Conservation (phyloP, 2,797 vertebrate species). For the Schizopygopsis malacanthus region DNA sequence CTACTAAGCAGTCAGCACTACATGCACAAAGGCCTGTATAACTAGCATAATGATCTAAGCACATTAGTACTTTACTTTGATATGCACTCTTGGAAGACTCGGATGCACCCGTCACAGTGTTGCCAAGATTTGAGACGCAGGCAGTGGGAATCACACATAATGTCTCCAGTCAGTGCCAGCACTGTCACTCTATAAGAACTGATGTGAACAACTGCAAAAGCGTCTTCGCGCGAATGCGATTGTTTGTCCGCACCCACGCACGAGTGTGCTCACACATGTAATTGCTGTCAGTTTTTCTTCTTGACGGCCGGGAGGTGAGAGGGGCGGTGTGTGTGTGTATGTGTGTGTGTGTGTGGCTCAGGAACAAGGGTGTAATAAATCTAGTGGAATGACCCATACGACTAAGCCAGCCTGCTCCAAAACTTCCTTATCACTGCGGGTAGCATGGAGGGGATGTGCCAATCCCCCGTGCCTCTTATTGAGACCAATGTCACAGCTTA, state of each 20-base stretch:
- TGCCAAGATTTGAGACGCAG: slow-evolving; percentile 35
- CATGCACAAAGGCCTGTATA: slow-evolving; percentile 5
- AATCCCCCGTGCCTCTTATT: slow-evolving; percentile 26
- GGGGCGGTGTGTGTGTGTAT: not conserved
- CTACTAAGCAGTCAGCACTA: not conserved
- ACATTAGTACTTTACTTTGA: slow-evolving; percentile 35
- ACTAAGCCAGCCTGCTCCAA: slow-evolving; percentile 19
- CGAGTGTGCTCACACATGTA: slow-evolving; percentile 42
- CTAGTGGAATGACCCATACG: slow-evolving; percentile 22
- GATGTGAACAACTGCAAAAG: slow-evolving; percentile 34
- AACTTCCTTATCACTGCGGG: slow-evolving; percentile 3
- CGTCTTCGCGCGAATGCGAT: not conserved
- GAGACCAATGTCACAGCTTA: not conserved
- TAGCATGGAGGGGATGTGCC: slow-evolving; percentile 12
- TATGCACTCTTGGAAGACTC: slow-evolving; percentile 6
- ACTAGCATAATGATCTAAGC: slow-evolving; percentile 22
- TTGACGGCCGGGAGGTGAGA: slow-evolving; percentile 24
- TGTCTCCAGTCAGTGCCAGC: slow-evolving; percentile 25
- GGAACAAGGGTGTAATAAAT: slow-evolving; percentile 35
- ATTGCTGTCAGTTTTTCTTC: slow-evolving; percentile 42
- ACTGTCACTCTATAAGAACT: slow-evolving; percentile 32
- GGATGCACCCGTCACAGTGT: slow-evolving; percentile 4
- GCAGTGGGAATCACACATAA: slow-evolving; percentile 27
- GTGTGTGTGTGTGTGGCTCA: not conserved
- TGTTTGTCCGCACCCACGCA: slow-evolving; percentile 40